Evolutionary conservation across 2,797 vertebrate genomes (phyloP).

Genomic region (Buphagus erythrorhynchus): DNA sequence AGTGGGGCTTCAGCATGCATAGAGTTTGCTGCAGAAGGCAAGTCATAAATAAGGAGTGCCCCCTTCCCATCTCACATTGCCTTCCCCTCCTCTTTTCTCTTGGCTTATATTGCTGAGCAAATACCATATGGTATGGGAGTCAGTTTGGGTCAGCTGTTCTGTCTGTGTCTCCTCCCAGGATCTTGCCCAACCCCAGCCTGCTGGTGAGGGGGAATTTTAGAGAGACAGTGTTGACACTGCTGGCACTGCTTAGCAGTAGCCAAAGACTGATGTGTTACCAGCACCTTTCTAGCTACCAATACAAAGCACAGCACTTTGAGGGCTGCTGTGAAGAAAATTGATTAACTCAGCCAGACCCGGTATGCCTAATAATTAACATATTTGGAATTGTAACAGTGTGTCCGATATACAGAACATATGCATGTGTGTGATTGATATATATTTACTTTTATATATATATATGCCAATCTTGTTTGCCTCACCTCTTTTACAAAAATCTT

Average conservation of each 20-base stretch:
- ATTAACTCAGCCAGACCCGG: not conserved
- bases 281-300: not conserved
- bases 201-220: not conserved
- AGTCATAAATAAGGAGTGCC: not conserved
- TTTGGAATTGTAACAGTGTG: not conserved
- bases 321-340: not conserved
- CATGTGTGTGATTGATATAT: not conserved
- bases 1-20: not conserved
- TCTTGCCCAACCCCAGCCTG: not conserved
- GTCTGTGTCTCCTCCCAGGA: not conserved
- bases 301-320: not conserved
- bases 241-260: not conserved
- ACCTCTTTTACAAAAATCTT: not conserved
- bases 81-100: not conserved
- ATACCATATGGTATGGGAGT: not conserved
- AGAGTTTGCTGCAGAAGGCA: not conserved
- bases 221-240: not conserved
- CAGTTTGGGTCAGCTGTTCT: not conserved
- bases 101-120: not conserved
- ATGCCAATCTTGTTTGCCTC: not conserved
- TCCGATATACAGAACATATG: rapidly evolving
- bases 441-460: not conserved
- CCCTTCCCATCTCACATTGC: not conserved
- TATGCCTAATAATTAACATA: not conserved
- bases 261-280: not conserved